A percentile compares a stretch with the other conserved stretches of the same genome.
These are phyloP conservation scores for Phortica okadai DNA, from an alignment of 2,888 invertebrate species.

Conservation along the genomic window DNA sequence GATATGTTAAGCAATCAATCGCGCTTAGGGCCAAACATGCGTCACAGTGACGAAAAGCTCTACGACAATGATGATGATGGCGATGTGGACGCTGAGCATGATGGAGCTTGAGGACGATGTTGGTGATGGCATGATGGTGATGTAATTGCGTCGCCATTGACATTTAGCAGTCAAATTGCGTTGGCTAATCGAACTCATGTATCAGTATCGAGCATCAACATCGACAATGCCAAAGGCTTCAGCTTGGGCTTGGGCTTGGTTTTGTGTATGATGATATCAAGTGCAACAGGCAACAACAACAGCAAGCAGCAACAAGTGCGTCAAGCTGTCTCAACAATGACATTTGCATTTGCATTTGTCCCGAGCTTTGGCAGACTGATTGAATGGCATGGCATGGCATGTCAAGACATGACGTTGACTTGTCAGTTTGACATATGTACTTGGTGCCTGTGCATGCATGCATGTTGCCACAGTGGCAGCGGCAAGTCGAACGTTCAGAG, in stretches of 20 bases:
- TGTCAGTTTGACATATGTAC: constrained; percentile 69
- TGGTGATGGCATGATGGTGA: background rate
- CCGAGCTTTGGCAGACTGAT: constrained; percentile 50
- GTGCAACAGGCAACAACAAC: constrained; percentile 2
- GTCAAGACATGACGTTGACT: constrained; percentile 59
- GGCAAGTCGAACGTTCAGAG: background rate
- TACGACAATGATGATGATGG: background rate
- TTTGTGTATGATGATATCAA: constrained; percentile 21
- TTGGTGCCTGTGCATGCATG: background rate
- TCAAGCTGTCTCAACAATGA: constrained; percentile 66
- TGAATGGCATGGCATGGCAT: constrained; percentile 35
- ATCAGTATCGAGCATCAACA: constrained; percentile 28
- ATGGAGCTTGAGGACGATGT: background rate
- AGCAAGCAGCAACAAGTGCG: constrained; percentile 43
- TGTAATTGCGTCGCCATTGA: constrained; percentile 27
- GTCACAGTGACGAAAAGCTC: constrained; percentile 10
- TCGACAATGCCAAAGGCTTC: constrained; percentile 42
- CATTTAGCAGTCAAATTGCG: constrained; percentile 31
- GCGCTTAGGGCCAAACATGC: constrained; percentile 49
- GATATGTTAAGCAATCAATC: constrained; percentile 74
- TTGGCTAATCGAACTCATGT: constrained; percentile 21
- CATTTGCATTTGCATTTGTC: constrained; percentile 61
- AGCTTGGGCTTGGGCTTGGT: constrained; percentile 37
- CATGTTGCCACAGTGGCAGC: background rate
- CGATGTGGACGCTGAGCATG: no score